Base-by-base conservation (phyloP, 2,797 vertebrate genomes). In the Syndactyla subalaris region DNA sequence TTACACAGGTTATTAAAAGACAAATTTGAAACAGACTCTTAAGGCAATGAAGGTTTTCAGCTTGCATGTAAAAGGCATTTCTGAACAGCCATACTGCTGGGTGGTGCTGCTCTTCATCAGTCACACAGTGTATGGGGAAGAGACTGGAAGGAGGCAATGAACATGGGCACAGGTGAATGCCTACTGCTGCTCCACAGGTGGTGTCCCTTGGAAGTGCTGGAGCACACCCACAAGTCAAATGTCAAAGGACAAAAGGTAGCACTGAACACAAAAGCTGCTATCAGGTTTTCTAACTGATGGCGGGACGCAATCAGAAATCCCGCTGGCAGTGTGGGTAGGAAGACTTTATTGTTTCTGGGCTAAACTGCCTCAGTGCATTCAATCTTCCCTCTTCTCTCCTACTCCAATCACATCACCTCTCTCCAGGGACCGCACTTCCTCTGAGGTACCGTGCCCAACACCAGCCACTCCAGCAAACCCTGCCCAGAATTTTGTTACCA, bases 61-160 rank as follows among this genome's bases (percentile, higher is more conserved):
- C 52, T 73, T 74, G 51, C 36, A 46, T 12, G 11, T 43, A 41
- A 55, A 76, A 65, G 34, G 11, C 1, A 1, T 41, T 58, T 43
- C 49, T 52, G 41, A 57, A 32, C 6, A 51, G 43, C 24, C 2
- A 3, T 12, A 30, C 17, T 51, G 48, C n/a, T 41, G n/a, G n/a
- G 3, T 52, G 46, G 52, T 41, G n/a, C 48, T 55, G 68, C 41
- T 24, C n/a, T n/a, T 39, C 51, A 36, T 3, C 3, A 52, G 19
- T 29, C 51, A 22, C 0, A 0, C 49, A 23, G 26, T 13, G 55
- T 41, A 41, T 61, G 30, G 9, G 0, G 3, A 57, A 21, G n/a
- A 66, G 24, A 52, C 6, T 27, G 30, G 52, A 27, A 72, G 26
- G 26, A 62, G 6, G 27, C 38, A 51, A 29, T 51, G 49, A 16